phyloP scores from a whole-genome alignment of 2,888 invertebrate genomes.

The Cacoxenus indagator region DNA sequence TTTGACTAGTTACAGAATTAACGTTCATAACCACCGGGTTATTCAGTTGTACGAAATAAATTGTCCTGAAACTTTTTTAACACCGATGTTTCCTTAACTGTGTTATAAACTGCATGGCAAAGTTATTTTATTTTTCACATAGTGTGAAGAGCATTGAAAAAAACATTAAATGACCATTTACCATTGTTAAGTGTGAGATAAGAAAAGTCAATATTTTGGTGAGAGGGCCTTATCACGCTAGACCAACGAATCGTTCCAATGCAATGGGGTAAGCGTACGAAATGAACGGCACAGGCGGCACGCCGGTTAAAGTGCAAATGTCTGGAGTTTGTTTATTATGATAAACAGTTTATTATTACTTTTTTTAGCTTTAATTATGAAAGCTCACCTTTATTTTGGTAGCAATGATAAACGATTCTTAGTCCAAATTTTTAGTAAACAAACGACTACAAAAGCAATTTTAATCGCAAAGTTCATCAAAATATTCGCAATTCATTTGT shows the following conservation, averaged over 20 bases:
- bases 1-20: no score
- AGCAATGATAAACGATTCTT: neutral
- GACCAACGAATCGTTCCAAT: neutral
- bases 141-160: no score
- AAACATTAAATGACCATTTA: neutral
- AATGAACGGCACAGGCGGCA: neutral
- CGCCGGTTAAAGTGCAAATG: conserved; percentile 29
- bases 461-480: neutral
- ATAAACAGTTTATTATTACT: neutral
- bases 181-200: neutral
- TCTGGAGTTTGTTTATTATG: conserved; percentile 35
- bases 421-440: neutral
- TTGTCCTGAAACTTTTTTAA: no score
- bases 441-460: conserved; percentile 1
- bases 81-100: no score
- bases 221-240: neutral
- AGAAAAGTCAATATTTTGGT: conserved; percentile 12
- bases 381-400: neutral
- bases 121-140: no score
- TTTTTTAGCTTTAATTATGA: neutral
- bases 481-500: neutral
- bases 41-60: no score
- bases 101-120: no score
- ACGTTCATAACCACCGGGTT: no score
- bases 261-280: neutral